A percentile compares a stretch with the other conserved stretches of the same genome.
These are phyloP conservation scores for Leptobrachium leishanense DNA, from an alignment of 2,113 vertebrate species.

Conservation along the genomic window DNA sequence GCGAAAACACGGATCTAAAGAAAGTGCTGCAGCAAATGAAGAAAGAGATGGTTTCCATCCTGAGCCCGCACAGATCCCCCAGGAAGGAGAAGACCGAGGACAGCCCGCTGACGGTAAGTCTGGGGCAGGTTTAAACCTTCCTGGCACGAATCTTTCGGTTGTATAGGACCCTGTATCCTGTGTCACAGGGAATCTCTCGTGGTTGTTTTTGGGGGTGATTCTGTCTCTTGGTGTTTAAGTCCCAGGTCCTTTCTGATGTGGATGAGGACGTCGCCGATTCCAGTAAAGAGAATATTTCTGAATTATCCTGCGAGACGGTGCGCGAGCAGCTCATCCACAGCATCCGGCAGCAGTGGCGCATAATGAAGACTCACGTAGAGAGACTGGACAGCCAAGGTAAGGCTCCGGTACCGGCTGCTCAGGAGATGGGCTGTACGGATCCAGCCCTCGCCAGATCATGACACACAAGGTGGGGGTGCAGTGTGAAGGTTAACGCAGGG, in stretches of 20 bases:
- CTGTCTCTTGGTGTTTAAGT: neutral
- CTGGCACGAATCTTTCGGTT: too few species aligned
- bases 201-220: neutral
- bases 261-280: constrained; percentile 79
- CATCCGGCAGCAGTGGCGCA: constrained; percentile 95
- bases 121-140: neutral
- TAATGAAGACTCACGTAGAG: constrained; percentile 89
- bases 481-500: too few species aligned
- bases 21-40: constrained; percentile 97
- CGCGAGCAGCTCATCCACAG: constrained; percentile 92
- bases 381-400: constrained; percentile 90
- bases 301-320: constrained; percentile 88
- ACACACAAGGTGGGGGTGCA: too few species aligned
- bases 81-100: constrained; percentile 74
- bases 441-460: too few species aligned
- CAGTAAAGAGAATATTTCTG: constrained; percentile 80
- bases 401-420: neutral
- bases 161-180: too few species aligned
- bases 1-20: constrained; percentile 93
- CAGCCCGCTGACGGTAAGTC: constrained; percentile 75
- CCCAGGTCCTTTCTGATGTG: constrained; percentile 75
- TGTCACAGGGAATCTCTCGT: too few species aligned
- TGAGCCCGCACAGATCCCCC: constrained; percentile 78
- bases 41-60: constrained; percentile 90
- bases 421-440: neutral